Evolutionary conservation across 2,888 invertebrate species (phyloP).

Genomic region (Cetonia aurata): DNA sequence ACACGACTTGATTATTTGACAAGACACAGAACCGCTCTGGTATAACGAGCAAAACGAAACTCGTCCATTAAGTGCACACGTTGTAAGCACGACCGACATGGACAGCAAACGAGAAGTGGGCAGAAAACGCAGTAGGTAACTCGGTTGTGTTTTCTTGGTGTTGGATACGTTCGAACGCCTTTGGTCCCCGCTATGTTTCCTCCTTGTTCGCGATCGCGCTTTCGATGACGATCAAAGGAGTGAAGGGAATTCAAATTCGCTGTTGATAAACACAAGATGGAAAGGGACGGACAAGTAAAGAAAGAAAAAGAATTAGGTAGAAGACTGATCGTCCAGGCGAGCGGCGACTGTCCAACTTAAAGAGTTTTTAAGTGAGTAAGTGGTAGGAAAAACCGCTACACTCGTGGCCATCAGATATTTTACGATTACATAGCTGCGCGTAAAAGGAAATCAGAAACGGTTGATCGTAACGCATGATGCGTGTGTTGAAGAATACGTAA

Average conservation of each 20-base stretch:
- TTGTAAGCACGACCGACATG: constrained; percentile 7
- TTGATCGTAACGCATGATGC: constrained; percentile 23
- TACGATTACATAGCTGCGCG: constrained; percentile 41
- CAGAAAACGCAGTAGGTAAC: constrained; percentile 26
- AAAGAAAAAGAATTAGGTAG: not conserved
- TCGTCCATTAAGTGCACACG: not conserved
- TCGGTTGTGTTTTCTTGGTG: constrained; percentile 8
- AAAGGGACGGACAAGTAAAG: not conserved
- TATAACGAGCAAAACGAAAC: no score
- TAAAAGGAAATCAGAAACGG: constrained; percentile 44
- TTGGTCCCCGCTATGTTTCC: no score
- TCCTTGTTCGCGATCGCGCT: constrained; percentile 13
- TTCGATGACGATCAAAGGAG: constrained; percentile 28
- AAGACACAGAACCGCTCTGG: no score
- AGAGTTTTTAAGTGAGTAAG: not conserved
- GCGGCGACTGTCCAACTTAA: not conserved
- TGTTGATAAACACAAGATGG: not conserved
- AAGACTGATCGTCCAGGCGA: not conserved
- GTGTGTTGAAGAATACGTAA: no score
- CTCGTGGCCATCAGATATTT: constrained; percentile 35
- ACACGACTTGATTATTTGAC: no score
- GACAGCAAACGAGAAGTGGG: constrained; percentile 23
- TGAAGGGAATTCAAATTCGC: constrained; percentile 30
- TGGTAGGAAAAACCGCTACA: constrained; percentile 34
- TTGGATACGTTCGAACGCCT: no score